Evolutionary conservation across 2,113 vertebrate genomes (phyloP).

Genomic region (Papio anubis): DNA sequence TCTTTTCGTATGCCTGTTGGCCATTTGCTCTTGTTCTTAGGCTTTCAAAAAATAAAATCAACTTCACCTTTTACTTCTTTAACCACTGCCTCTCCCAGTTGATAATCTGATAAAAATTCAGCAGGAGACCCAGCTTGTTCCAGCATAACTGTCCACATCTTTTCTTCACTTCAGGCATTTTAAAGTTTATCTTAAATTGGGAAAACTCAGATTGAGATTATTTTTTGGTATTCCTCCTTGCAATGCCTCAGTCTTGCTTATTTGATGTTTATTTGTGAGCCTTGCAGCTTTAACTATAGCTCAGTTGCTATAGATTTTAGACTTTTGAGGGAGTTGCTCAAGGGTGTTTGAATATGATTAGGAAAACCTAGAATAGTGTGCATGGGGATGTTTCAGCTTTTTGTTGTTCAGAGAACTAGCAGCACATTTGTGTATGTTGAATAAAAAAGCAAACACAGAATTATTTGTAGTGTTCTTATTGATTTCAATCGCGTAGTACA

Average conservation of each 20-base stretch:
- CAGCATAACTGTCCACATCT: constrained; percentile 65
- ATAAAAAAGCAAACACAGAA: constrained; percentile 26
- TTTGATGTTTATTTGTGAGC: not conserved
- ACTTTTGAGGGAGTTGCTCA: not conserved
- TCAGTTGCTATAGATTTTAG: constrained; percentile 58
- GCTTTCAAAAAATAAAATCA: constrained; percentile 53
- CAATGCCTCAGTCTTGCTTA: constrained; percentile 3
- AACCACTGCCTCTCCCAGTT: not conserved
- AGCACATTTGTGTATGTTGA: not conserved
- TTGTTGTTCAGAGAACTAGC: constrained; percentile 64
- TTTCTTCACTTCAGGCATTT: constrained; percentile 52
- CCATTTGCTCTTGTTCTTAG: not conserved
- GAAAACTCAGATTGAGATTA: not conserved
- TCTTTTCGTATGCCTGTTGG: not conserved
- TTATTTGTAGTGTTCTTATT: not conserved
- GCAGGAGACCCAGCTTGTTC: constrained; percentile 75
- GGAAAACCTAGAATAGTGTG: constrained; percentile 59
- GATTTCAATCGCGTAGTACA: not conserved
- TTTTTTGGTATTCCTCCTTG: constrained; percentile 27
- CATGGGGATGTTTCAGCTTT: not conserved
- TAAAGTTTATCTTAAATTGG: constrained; percentile 24
- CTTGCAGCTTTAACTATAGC: not conserved
- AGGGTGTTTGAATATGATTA: constrained; percentile 35
- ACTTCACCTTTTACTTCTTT: constrained; percentile 73
- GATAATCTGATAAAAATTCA: constrained; percentile 78